Evolutionary conservation across 2,113 vertebrate genomes (phyloP).

Genomic region (Bettongia penicillata): DNA sequence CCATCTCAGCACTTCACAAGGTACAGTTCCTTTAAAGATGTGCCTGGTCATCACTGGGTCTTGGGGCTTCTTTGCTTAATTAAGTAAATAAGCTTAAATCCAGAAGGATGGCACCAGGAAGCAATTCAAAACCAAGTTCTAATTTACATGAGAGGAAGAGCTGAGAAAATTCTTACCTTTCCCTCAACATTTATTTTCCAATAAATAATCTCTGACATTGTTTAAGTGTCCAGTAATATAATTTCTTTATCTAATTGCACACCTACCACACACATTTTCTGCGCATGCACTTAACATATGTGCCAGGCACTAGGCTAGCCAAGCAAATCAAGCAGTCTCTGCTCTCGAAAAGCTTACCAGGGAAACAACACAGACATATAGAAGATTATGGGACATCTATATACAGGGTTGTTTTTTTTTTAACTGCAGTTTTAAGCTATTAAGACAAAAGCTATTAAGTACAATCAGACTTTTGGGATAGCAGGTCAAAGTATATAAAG

Average conservation of each 20-base stretch:
- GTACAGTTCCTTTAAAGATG: slow-evolving; percentile 61
- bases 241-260: slow-evolving; percentile 9
- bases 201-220: slow-evolving; percentile 52
- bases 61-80: slow-evolving; percentile 46
- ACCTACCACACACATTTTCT: neutral
- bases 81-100: neutral
- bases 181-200: neutral
- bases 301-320: neutral
- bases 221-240: slow-evolving; percentile 12
- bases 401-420: neutral
- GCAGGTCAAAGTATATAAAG: neutral
- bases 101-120: slow-evolving; percentile 44
- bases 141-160: slow-evolving; percentile 51
- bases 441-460: neutral
- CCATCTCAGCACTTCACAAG: slow-evolving; percentile 54
- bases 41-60: slow-evolving; percentile 67
- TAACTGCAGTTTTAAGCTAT: neutral
- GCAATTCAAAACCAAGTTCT: neutral
- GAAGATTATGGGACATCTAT: neutral
- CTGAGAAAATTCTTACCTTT: neutral
- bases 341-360: neutral
- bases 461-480: neutral
- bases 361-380: neutral
- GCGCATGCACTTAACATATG: neutral
- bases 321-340: neutral